Evolutionary conservation across 2,113 vertebrate genomes (phyloP).

Genomic region (Brachirus orientalis): DNA sequence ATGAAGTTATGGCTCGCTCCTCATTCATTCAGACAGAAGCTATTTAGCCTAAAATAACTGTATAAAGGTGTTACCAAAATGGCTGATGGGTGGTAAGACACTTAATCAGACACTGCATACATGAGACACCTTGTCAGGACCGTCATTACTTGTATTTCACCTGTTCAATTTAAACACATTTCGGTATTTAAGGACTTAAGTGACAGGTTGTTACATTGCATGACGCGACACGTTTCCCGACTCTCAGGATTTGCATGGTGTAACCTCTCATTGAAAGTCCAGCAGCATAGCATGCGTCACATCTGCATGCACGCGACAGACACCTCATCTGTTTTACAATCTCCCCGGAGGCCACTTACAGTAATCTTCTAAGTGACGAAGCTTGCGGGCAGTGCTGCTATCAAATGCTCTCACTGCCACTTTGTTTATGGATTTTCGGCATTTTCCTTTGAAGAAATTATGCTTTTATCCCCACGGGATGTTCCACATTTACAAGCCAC

Average conservation of each 20-base stretch:
- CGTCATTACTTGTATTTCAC: too few species aligned
- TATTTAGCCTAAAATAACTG: too few species aligned
- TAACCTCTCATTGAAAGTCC: conserved; percentile 55
- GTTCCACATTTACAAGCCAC: conserved; percentile 53
- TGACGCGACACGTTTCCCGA: neutral
- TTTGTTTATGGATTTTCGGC: conserved; percentile 75
- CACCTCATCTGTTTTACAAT: conserved; percentile 57
- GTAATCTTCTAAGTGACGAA: conserved; percentile 67
- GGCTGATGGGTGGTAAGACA: too few species aligned
- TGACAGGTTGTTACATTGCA: too few species aligned
- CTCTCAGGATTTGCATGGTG: conserved; percentile 27
- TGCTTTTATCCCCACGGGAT: conserved; percentile 56
- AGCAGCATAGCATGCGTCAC: conserved; percentile 52
- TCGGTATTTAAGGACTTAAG: neutral
- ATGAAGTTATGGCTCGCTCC: too few species aligned
- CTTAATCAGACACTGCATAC: too few species aligned
- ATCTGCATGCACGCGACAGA: conserved; percentile 56
- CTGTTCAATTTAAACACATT: neutral
- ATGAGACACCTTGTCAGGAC: too few species aligned
- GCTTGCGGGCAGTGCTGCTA: conserved; percentile 59
- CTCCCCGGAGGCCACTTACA: conserved; percentile 54
- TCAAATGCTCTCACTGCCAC: conserved; percentile 52
- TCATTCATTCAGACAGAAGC: too few species aligned
- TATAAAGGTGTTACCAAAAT: too few species aligned
- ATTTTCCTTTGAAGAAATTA: conserved; percentile 66